These are phyloP conservation scores for Callithrix jacchus DNA, from an alignment of 2,113 vertebrate species.

Conservation along the genomic window DNA sequence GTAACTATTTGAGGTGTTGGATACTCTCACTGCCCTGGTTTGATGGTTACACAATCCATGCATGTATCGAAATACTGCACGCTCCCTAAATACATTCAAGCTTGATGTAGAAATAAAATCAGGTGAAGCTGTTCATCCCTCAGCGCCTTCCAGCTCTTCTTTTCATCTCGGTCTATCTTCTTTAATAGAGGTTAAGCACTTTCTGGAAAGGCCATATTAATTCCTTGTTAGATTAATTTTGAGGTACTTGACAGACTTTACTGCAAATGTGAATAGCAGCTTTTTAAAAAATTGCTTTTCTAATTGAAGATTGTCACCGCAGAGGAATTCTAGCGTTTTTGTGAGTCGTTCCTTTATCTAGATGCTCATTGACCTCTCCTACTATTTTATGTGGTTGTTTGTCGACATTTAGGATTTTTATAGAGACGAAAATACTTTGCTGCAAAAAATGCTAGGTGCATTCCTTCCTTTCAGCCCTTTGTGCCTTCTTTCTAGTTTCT, in stretches of 20 bases:
- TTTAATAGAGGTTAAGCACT: not conserved
- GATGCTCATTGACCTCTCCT: not conserved
- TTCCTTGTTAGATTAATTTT: too few relatives aligned
- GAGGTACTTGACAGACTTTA: accelerated
- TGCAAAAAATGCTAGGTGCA: not conserved
- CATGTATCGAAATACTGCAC: not conserved
- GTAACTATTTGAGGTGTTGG: not conserved
- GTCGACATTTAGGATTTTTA: not conserved
- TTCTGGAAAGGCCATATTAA: not conserved
- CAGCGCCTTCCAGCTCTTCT: accelerated
- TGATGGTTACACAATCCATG: not conserved
- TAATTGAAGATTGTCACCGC: accelerated
- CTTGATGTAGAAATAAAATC: not conserved
- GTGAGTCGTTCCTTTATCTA: too few relatives aligned
- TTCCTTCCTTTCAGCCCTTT: not conserved
- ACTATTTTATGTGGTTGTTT: too few relatives aligned
- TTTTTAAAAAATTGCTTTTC: not conserved
- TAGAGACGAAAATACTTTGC: not conserved
- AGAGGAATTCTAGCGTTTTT: accelerated
- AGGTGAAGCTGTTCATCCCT: too few relatives aligned
- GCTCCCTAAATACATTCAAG: not conserved
- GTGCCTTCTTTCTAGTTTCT: not conserved
- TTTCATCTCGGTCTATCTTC: not conserved
- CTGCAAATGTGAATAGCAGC: accelerated
- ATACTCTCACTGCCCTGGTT: not conserved